Evolutionary conservation across 2,888 invertebrate genomes (phyloP).

Genomic region (Dicyrtoma fusca): DNA sequence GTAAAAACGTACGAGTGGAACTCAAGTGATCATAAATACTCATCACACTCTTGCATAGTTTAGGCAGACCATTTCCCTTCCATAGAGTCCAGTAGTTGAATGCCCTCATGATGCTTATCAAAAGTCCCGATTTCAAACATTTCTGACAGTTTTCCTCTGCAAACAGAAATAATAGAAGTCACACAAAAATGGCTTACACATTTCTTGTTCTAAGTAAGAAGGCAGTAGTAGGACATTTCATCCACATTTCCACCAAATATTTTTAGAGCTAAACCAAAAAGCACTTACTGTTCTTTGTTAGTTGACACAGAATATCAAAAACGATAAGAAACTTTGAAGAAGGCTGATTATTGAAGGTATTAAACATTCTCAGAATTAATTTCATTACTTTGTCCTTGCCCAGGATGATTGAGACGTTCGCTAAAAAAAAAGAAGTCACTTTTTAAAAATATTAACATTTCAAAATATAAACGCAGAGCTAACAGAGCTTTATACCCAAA

Average conservation of each 20-base stretch:
- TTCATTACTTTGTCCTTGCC: slow-evolving; percentile 67
- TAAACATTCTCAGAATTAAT: slow-evolving; percentile 67
- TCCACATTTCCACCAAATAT: no score
- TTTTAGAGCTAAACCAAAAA: no score
- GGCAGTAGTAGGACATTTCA: no score
- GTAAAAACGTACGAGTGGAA: slow-evolving; percentile 39
- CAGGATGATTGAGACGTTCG: slow-evolving; percentile 61
- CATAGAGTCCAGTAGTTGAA: slow-evolving; percentile 51
- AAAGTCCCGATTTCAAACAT: slow-evolving; percentile 51
- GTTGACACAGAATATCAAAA: slow-evolving; percentile 70
- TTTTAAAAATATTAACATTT: no score
- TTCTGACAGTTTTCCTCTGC: slow-evolving; percentile 44
- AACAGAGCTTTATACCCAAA: no score
- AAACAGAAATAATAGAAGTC: slow-evolving; percentile 5
- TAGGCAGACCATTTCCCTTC: slow-evolving; percentile 52
- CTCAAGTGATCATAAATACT: slow-evolving; percentile 51
- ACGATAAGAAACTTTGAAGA: slow-evolving; percentile 68
- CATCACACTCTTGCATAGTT: slow-evolving; percentile 47
- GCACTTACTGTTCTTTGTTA: slow-evolving; percentile 72
- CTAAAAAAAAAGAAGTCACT: slow-evolving; percentile 57
- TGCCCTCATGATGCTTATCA: slow-evolving; percentile 47
- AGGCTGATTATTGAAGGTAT: slow-evolving; percentile 61
- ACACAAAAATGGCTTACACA: not conserved
- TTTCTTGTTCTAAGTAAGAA: not conserved
- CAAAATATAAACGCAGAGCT: no score